These are phyloP conservation scores for Sipha flava DNA, from an alignment of 1,140 invertebrate species.

Conservation along the genomic window DNA sequence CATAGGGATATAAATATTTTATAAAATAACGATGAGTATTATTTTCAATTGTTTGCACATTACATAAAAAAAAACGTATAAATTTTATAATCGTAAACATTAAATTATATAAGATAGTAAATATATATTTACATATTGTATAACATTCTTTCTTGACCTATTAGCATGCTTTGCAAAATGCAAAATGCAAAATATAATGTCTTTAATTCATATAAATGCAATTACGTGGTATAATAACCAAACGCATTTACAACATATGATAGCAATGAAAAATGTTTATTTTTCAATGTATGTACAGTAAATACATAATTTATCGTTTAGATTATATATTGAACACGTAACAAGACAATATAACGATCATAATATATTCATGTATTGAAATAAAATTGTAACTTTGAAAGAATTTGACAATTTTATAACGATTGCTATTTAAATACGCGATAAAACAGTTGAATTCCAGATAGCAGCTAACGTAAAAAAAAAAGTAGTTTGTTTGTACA, in stretches of 20 bases:
- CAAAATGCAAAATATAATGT: neutral
- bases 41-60: too few species aligned
- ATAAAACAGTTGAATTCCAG: neutral
- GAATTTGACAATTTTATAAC: neutral
- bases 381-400: neutral
- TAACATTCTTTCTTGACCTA: neutral
- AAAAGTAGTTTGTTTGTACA: neutral
- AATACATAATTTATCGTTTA: too few species aligned
- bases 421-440: neutral
- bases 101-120: too few species aligned
- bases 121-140: neutral
- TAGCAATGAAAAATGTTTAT: neutral
- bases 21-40: too few species aligned
- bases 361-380: too few species aligned
- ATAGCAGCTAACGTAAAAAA: neutral
- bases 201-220: neutral
- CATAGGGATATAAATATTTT: too few species aligned
- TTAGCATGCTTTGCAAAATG: neutral
- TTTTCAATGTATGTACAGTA: too few species aligned
- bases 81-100: too few species aligned
- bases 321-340: too few species aligned
- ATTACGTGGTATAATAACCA: neutral
- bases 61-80: too few species aligned
- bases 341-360: too few species aligned
- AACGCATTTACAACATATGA: neutral